phyloP scores from a whole-genome alignment of 2,113 vertebrate genomes.

The Notothenia coriiceps region DNA sequence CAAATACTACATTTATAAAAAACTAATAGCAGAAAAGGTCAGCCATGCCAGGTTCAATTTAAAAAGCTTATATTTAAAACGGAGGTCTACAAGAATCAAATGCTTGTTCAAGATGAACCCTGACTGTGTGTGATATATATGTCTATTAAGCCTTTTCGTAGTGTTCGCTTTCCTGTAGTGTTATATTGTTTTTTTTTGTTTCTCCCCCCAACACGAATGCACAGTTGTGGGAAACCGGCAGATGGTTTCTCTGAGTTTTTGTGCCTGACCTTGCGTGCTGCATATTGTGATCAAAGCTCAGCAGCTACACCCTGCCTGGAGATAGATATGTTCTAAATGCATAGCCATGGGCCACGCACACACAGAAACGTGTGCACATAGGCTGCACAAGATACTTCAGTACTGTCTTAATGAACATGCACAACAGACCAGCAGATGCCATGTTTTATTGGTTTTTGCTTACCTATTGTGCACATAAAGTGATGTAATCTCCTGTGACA shows the following conservation, averaged over 20 bases:
- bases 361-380: not conserved
- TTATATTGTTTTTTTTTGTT: too few relatives aligned
- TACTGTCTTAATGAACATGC: constrained; percentile 12
- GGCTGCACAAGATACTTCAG: not conserved
- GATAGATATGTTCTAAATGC: constrained; percentile 58
- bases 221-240: constrained; percentile 38
- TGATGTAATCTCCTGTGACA: constrained; percentile 50
- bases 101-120: constrained; percentile 14
- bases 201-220: not conserved
- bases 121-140: not conserved
- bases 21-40: constrained; percentile 29
- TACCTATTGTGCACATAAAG: constrained; percentile 1
- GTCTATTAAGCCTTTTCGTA: too few relatives aligned
- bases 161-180: too few relatives aligned
- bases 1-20: not conserved
- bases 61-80: constrained; percentile 52
- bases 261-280: constrained; percentile 41
- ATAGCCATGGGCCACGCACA: constrained; percentile 20
- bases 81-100: constrained; percentile 14
- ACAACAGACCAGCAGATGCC: constrained; percentile 2
- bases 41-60: constrained; percentile 29
- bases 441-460: constrained; percentile 31
- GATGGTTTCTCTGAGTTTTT: constrained; percentile 46
- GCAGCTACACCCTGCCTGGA: constrained; percentile 59
- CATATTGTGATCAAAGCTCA: constrained; percentile 67